phyloP scores from a whole-genome alignment of 2,888 invertebrate genomes.

The Acleris emargana region DNA sequence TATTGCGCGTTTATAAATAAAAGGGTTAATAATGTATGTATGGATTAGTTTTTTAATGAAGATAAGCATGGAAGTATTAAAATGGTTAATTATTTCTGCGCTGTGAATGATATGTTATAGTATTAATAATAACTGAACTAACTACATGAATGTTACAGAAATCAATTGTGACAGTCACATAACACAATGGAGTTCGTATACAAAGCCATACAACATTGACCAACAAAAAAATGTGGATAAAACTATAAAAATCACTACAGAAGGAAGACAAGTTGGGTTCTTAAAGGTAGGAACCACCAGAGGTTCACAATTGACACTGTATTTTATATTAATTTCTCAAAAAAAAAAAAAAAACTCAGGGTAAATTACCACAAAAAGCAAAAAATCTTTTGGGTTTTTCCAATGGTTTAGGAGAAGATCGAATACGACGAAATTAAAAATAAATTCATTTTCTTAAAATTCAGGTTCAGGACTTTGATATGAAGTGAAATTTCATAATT shows the following conservation, averaged over 20 bases:
- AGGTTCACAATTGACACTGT: too few species aligned
- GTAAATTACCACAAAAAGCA: too few species aligned
- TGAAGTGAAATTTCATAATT: too few species aligned
- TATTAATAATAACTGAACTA: neutral
- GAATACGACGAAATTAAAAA: too few species aligned
- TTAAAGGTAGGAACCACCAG: too few species aligned
- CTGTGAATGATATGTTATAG: neutral
- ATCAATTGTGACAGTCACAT: neutral
- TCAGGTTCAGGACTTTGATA: too few species aligned
- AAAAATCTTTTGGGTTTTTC: too few species aligned
- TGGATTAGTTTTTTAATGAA: neutral
- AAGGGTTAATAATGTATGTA: neutral
- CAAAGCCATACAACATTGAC: constrained; percentile 13
- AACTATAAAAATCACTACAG: neutral
- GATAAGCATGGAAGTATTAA: neutral
- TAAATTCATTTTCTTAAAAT: too few species aligned
- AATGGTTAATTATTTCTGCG: neutral
- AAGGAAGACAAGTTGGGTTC: neutral
- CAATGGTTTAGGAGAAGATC: too few species aligned
- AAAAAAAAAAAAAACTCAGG: too few species aligned
- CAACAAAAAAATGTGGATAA: constrained; percentile 1
- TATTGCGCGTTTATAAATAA: too few species aligned
- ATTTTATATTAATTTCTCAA: too few species aligned
- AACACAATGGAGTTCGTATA: neutral
- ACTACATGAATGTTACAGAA: neutral